Evolutionary conservation across 2,113 vertebrate genomes (phyloP), one percentile per base, ranked within the genome.

Genomic region (Benthochromis sp.): DNA sequence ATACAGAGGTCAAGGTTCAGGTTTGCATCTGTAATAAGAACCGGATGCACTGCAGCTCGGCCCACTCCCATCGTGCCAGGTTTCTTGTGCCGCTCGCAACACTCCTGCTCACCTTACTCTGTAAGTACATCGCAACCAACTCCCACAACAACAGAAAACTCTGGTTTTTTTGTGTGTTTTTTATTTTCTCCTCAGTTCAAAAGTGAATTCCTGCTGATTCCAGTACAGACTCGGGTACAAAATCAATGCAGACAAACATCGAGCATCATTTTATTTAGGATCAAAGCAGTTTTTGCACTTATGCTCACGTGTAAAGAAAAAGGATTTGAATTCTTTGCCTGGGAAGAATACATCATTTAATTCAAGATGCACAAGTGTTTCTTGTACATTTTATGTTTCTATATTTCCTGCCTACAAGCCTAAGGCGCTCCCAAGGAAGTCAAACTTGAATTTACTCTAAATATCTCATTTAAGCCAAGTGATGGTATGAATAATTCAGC

Each of bases 11-110:
- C 93, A 98, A 97, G 93, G 96, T 99, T 87, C 98, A 99, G 87
- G 98, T 99, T 94, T 99, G 99, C 83, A 97, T 98, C 96, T 99
- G 99, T 92, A 99, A 97, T 96, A 99, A 99, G 95, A 97, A 96
- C 96, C 98, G 95, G 97, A 98, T 98, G 96, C 97, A 98, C 96
- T 99, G 99, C 97, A 99, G 97, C 66, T 94, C 96, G 0, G 97
- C 95, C 0, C 94, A 93, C 86, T 92, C 96, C 80, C 96, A 96
- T 90, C 96, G 86, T 19, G 76, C 94, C 96, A 96, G 97, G 94
- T 78, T 96, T 43, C 86, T 93, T 36, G 88, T 96, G 11, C 92
- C 97, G 93, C 94, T 98, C 21, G 85, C 94, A 85, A 81, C 88
- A 11, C 86, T 93, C 88, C 92, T 94, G 90, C 91, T 94, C 52